These are phyloP conservation scores for Porites lobata DNA, from an alignment of 92 coral and sea anemone species.

Conservation along the genomic window DNA sequence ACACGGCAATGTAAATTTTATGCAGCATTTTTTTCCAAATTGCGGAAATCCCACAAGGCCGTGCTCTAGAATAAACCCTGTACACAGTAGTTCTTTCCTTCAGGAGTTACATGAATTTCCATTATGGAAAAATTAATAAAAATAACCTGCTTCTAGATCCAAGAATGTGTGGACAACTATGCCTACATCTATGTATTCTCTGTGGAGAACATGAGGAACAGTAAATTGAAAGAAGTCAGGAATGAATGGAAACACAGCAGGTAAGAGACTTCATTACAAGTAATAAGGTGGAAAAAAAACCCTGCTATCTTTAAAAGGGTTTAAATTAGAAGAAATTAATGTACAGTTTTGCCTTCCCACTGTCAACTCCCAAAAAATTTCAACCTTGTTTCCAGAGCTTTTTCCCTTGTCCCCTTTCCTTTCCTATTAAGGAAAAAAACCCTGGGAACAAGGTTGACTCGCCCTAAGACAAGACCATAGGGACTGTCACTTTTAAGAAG, in stretches of 20 bases:
- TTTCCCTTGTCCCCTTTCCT: too few relatives aligned
- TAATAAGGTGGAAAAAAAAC: background rate
- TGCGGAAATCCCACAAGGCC: too few relatives aligned
- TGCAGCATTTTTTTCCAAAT: background rate
- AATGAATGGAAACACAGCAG: conserved; percentile 98
- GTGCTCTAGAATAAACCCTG: too few relatives aligned
- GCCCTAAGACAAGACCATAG: too few relatives aligned
- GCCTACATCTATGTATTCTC: conserved; percentile 93
- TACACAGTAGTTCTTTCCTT: too few relatives aligned
- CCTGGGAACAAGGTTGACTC: too few relatives aligned
- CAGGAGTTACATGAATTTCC: background rate
- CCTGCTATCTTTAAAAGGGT: background rate
- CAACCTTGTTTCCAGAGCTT: too few relatives aligned
- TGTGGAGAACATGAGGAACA: conserved; percentile 98
- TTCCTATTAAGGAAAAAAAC: too few relatives aligned
- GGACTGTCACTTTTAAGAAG: too few relatives aligned
- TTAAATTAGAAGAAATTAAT: background rate
- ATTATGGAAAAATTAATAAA: background rate
- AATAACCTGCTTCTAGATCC: conserved; percentile 64
- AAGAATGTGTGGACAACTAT: conserved; percentile 90
- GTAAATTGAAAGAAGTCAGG: conserved; percentile 94
- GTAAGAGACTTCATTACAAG: conserved; percentile 41
- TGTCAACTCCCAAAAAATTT: too few relatives aligned
- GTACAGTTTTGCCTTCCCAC: too few relatives aligned
- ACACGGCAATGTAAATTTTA: background rate